phyloP scores from a whole-genome alignment of 2,113 vertebrate species.

The Pygoscelis antarcticus region DNA sequence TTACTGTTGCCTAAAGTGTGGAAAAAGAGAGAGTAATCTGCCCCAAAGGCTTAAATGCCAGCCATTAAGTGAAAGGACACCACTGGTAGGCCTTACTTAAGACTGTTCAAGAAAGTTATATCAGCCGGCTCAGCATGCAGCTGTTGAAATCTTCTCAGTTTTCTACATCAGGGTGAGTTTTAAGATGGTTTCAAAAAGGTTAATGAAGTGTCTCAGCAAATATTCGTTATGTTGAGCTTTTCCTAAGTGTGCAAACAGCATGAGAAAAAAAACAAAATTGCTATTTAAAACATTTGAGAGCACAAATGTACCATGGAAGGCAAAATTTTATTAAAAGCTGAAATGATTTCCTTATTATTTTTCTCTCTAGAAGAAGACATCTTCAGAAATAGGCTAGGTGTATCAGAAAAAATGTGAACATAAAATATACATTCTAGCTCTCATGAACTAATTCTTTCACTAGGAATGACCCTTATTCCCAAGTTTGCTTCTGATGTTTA shows the following conservation, averaged over 20 bases:
- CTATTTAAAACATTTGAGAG: background rate
- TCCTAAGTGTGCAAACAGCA: background rate
- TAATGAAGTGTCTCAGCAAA: conserved; percentile 11
- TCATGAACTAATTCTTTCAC: background rate
- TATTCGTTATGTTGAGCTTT: background rate
- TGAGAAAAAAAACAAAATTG: background rate
- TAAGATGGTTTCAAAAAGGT: background rate
- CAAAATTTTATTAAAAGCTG: background rate
- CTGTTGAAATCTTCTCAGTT: background rate
- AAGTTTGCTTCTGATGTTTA: background rate
- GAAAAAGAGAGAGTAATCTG: background rate
- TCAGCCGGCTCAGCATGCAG: background rate
- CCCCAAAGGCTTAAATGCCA: background rate
- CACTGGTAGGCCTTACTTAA: background rate
- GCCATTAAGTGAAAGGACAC: background rate
- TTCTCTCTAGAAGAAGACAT: background rate
- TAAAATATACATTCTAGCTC: background rate
- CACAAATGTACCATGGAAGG: background rate
- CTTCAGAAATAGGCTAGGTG: background rate
- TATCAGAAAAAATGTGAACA: background rate
- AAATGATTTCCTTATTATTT: background rate
- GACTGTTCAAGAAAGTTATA: background rate
- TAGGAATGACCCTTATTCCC: background rate
- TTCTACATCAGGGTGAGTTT: background rate
- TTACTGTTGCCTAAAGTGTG: background rate